A percentile compares a stretch with the other conserved stretches of the same genome.
Conservation (phyloP, 2,888 invertebrate genomes). For the Ganaspis brasiliensis region DNA sequence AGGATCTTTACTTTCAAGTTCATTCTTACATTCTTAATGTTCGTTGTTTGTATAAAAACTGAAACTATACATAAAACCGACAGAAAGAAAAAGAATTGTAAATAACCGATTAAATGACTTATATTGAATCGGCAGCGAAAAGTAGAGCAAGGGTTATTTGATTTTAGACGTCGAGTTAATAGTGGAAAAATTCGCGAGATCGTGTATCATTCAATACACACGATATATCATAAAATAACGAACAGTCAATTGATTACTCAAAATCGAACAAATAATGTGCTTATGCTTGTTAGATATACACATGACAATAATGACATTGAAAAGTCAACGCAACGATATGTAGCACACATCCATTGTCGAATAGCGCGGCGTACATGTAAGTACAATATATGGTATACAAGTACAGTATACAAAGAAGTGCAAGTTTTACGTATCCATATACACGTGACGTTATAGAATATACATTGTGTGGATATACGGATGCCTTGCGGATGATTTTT, state of each 20-base stretch:
- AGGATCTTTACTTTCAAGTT: constrained; percentile 6
- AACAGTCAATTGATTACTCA: constrained; percentile 64
- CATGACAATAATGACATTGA: constrained; percentile 76
- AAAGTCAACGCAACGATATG: constrained; percentile 71
- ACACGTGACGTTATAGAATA: constrained; percentile 71
- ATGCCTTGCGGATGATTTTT: constrained; percentile 60
- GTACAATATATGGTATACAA: constrained; percentile 65
- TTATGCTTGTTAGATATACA: constrained; percentile 65
- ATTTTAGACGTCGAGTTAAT: background rate
- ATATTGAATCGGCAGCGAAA: background rate
- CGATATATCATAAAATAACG: constrained; percentile 49
- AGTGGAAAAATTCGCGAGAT: constrained; percentile 37
- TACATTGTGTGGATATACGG: constrained; percentile 58
- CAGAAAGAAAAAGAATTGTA: background rate
- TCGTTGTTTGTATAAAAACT: constrained; percentile 7
- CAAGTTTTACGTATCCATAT: constrained; percentile 73
- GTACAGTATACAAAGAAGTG: constrained; percentile 75
- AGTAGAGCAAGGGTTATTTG: background rate
- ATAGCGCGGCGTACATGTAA: constrained; percentile 69
- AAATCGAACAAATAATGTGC: constrained; percentile 72
- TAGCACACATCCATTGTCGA: constrained; percentile 74
- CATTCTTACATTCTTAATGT: background rate
- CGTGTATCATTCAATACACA: constrained; percentile 32
- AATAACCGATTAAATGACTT: too few species aligned
- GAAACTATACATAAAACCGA: constrained; percentile 4